Evolutionary conservation across 2,888 invertebrate species (phyloP), one percentile per base, ranked within the genome.

Genomic region (Pyrgus malvae): DNA sequence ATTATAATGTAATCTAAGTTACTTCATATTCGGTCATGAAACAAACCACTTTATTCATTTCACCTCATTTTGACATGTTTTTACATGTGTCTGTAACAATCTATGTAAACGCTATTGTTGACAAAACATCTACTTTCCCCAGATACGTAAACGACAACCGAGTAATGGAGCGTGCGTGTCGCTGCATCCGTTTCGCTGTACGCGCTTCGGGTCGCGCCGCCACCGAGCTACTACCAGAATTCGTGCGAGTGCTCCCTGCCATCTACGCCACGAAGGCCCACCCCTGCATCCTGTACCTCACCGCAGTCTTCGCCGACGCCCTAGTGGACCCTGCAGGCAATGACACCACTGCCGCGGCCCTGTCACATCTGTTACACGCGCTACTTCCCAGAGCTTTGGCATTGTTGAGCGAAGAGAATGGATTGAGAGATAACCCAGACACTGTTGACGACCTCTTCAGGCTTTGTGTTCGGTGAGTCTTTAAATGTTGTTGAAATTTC

Each of bases 361-460:
- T 98, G n/a, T 75, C 94, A 95, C 75, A 97, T 97, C 84, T 97
- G 97, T 63, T 98, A 97, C 81, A 95, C 79, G 95, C 96, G 37
- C 94, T 95, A 71, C 94, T 95, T 70, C 92, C 92, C 55, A 95
- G 94, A 19, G 96, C 97, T 70, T 92, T 99, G 65, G 59, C 93
- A 95, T 41, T 94, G 94, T 61, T 94, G 93, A 2, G 92, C 93
- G 73, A 91, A 21, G 3, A 21, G 21, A 21, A 21, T 21, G 3
- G 3, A 21, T 21, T 6, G 3, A 21, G 94, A 57, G 95, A 98
- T 78, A 96, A 99, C 90, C 99, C 99, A 0, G 99, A 99, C 73
- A 99, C 99, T 0, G 98, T 99, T 0, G 99, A 99, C 76, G 99
- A 99, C 77, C 94, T 99, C 63, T 99, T 99, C 84, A 91, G 97